Conservation (phyloP, 2,888 invertebrate genomes). For the Macrosoma leucophasiata region DNA sequence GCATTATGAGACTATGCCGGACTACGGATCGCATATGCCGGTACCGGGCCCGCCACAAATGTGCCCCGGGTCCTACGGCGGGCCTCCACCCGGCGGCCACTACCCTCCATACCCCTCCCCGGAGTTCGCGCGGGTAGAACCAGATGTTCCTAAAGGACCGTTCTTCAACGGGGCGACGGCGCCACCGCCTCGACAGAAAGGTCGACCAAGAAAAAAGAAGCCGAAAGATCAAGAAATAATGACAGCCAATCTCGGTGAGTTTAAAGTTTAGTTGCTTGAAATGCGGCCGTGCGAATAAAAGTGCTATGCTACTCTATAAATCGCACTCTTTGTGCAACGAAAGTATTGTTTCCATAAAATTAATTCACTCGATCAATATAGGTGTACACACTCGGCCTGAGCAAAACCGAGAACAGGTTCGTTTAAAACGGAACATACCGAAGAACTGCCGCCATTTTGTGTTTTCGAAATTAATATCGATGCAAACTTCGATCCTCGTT, state of each 20-base stretch:
- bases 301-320: slow-evolving; percentile 13
- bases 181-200: slow-evolving; percentile 90
- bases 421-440: too few species aligned
- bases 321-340: too few species aligned
- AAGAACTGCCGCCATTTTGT: too few species aligned
- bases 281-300: slow-evolving; percentile 24
- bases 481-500: slow-evolving; percentile 40
- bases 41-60: slow-evolving; percentile 75
- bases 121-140: slow-evolving; percentile 71
- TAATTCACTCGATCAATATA: too few species aligned
- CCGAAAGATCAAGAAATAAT: slow-evolving; percentile 92
- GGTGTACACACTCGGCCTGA: too few species aligned
- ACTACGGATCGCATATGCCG: slow-evolving; percentile 72
- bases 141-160: slow-evolving; percentile 67
- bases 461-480: slow-evolving; percentile 37
- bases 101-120: slow-evolving; percentile 77
- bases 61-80: slow-evolving; percentile 74
- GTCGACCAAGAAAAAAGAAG: slow-evolving; percentile 93
- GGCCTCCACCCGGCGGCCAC: slow-evolving; percentile 59
- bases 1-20: slow-evolving; percentile 73
- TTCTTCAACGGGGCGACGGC: slow-evolving; percentile 75
- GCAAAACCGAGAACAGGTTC: too few species aligned
- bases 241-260: slow-evolving; percentile 90
- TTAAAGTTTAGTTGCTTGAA: slow-evolving; percentile 8
- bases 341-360: too few species aligned